Evolutionary conservation across 2,888 invertebrate species (phyloP), one percentile per base, ranked within the genome.

Genomic region (Dicroscelio sp.): DNA sequence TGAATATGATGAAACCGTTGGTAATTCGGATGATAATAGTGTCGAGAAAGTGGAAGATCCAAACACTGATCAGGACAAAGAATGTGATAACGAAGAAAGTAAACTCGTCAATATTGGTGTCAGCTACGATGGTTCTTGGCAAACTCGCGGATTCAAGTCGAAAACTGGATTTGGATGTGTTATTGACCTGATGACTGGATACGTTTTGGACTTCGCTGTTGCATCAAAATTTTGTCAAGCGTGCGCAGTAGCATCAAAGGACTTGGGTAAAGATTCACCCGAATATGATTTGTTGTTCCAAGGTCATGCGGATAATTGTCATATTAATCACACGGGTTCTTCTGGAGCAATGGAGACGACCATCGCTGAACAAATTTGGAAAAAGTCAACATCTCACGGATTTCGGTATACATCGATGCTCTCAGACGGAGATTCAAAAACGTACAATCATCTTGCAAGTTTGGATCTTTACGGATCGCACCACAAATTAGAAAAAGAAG

Each of bases 171-270:
- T 92, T 80, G 87, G 89, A 25, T 91, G 85, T 33, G 82, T 86
- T 30, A 86, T 91, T 78, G 85, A 88, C 25, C 43, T 88, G 27
- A 55, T 76, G 58, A 92, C 93, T 23, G 92, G 92, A 73, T 85
- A 84, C 38, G 82, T 92, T 43, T 78, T 90, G 17, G 92, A 91
- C 35, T 92, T 67, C 60, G 75, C 38, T 23, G 82, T 89, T 31
- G 27, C 90, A 48, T 86, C 90, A 43, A 93, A 92, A 80, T 89
- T 82, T 71, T 93, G 90, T 84, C 92, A 86, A 23, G 43, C 69
- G 27, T 92, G 90, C 88, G 76, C 79, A 58, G 73, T 76, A 43
- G 82, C 79, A 52, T 69, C 85, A 69, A 48, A 43, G 31, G 27
- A 88, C 20, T 20, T 69, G 35, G 52, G 60, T 10, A 58, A 69